Evolutionary conservation across 2,888 invertebrate genomes (phyloP), one percentile per base, ranked within the genome.

Genomic region (Drosophila vallismaia): DNA sequence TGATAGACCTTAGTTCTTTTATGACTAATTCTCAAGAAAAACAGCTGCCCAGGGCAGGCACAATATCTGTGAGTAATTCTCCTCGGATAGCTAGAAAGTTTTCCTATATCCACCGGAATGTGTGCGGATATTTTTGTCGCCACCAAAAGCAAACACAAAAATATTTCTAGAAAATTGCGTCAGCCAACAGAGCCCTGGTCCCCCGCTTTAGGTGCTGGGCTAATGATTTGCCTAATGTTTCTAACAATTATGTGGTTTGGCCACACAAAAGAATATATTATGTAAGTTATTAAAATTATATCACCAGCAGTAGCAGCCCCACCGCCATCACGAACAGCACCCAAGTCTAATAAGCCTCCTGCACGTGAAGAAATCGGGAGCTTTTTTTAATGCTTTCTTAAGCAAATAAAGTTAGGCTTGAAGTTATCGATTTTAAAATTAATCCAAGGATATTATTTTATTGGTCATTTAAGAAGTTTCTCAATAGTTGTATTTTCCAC

Each of bases 191-290:
- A 49, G 10, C 51, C 40, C 51, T 45, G 19, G 9, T 57, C 40
- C 59, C 3, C 60, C 60, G 33, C 44, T 12, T 33, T 33, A 19
- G 53, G 49, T 38, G 70, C 60, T 67, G 60, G 74, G 76, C 86
- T 82, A 85, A 82, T 82, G 81, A 82, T 85, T 82, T 79, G 81
- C 81, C 86, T 82, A 82, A 82, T 82, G 81, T 85, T 82, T 85
- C 83, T 82, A 82, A 82, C 81, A 82, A 82, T 82, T 82, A 82
- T 82, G 81, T 85, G 83, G 70, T 76, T 69, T 44, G 77, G 70
- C 69, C 76, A 69, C 79, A 82, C 81, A 82, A 82, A 85, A 85
- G 81, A 82, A 82, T 82, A 82, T 78, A 82, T 82, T 82, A 82
- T 82, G 83, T 85, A 82, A 82, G 81, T 82, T 82, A 82, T 82